Conservation (phyloP, 2,888 invertebrate genomes). For the Vannuccia rotundouncinata region DNA sequence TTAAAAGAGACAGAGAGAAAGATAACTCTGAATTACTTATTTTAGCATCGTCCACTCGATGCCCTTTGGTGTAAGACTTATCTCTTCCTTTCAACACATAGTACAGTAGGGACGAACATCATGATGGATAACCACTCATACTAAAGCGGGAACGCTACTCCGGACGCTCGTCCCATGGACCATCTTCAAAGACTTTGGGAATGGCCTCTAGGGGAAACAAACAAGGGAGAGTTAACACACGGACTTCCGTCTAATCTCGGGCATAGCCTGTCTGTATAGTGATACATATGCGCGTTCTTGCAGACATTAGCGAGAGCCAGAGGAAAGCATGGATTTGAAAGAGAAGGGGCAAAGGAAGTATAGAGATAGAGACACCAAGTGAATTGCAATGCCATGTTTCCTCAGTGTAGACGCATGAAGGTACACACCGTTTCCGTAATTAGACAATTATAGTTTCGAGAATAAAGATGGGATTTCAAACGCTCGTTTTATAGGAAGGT, state of each 20-base stretch:
- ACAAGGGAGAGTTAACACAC: neutral
- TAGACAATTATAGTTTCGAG: neutral
- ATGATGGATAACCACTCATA: neutral
- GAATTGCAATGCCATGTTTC: neutral
- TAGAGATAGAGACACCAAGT: neutral
- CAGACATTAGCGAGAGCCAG: neutral
- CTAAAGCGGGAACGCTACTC: neutral
- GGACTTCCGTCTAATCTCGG: neutral
- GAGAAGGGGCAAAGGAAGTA: neutral
- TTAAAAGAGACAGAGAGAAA: no score
- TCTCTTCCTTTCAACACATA: no score
- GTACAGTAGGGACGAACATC: no score
- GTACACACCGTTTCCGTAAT: neutral
- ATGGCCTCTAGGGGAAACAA: neutral
- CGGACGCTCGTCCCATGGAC: neutral
- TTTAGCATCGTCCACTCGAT: neutral
- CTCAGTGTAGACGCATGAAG: no score
- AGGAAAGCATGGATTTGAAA: neutral
- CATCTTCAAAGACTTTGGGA: neutral
- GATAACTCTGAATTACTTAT: no score
- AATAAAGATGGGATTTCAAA: no score
- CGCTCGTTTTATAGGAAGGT: no score
- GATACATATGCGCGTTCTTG: no score
- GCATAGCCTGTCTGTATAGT: neutral
- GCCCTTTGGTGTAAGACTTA: neutral